Evolutionary conservation across 2,888 invertebrate species (phyloP), one percentile per base, ranked within the genome.

Genomic region (Drosophila greeni): DNA sequence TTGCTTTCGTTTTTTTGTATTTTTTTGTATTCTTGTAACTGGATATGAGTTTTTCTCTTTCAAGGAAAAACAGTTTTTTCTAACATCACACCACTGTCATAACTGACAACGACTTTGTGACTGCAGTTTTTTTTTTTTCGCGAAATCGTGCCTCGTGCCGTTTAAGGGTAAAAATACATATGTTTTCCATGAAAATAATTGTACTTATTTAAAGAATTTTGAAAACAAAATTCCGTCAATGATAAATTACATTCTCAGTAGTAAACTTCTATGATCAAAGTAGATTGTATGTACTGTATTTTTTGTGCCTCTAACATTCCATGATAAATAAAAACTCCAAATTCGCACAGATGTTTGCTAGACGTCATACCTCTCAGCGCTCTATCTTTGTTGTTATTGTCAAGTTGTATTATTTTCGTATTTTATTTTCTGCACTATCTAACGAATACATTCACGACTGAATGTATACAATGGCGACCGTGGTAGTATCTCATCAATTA

Each of bases 401-500:
- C 47, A 48, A 40, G 40, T 42, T 48, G 20, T 55, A 16, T 39
- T 53, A 11, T 24, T 24, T 48, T 49, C 43, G 23, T 24, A 8
- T 23, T 48, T 14, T 31, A 11, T 39, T 53, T 36, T 24, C 24
- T 39, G 48, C 39, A 52, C 58, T 66, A 55, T 73, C 58, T 59
- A 45, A 60, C 47, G 31, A 31, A 62, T 3, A 62, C 49, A 9
- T 26, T 34, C 24, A 11, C 23, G 40, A 12, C 39, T 31, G 14
- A 18, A 9, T 33, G 20, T 37, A 53, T 42, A 59, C 39, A 42
- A 59, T 47, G 51, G 24, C 48, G n/a, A 18, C 42, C 29, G 37
- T 48, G 24, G 23, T 54, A 49, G 58, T 70, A 70, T 65, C 70
- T 60, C 71, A 73, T 74, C 74, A 74, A 71, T 73, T 76, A 66